Percentiles rank a stretch among this genome's conserved stretches.
These are phyloP conservation scores for Smutsia gigantea DNA, from an alignment of 2,797 vertebrate species.

Conservation along the genomic window DNA sequence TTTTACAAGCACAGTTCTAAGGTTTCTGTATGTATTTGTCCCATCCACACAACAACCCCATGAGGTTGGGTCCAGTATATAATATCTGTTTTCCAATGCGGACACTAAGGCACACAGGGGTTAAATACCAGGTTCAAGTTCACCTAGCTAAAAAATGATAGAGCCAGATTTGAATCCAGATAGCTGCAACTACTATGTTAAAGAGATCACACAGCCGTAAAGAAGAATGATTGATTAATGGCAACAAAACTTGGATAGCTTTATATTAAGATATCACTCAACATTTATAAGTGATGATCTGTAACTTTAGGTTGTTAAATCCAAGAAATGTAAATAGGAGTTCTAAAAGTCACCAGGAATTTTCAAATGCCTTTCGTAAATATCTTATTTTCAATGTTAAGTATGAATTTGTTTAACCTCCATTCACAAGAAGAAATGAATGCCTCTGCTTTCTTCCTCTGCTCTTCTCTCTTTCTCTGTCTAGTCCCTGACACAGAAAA, in stretches of 20 bases:
- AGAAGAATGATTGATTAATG: background rate
- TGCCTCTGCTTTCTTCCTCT: background rate
- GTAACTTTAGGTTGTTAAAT: conserved; percentile 42
- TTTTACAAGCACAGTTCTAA: background rate
- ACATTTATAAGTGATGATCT: background rate
- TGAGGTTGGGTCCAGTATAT: background rate
- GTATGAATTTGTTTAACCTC: background rate
- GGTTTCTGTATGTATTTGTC: background rate
- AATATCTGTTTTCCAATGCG: background rate
- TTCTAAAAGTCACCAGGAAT: background rate
- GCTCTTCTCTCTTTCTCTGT: background rate
- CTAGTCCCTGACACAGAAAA: background rate
- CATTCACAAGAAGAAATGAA: background rate
- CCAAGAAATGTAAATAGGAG: background rate
- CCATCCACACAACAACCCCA: background rate
- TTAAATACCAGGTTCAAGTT: background rate
- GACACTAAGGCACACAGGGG: background rate
- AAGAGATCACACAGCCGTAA: background rate
- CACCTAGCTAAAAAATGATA: background rate
- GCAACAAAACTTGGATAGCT: background rate
- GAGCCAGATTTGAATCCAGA: background rate
- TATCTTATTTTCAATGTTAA: background rate
- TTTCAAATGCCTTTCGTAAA: conserved; percentile 50
- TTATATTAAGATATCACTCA: background rate
- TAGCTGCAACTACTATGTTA: background rate